A percentile compares a stretch with the other conserved stretches of the same genome.
Conservation (phyloP, 2,888 invertebrate genomes). For the Pedicia rivosa region DNA sequence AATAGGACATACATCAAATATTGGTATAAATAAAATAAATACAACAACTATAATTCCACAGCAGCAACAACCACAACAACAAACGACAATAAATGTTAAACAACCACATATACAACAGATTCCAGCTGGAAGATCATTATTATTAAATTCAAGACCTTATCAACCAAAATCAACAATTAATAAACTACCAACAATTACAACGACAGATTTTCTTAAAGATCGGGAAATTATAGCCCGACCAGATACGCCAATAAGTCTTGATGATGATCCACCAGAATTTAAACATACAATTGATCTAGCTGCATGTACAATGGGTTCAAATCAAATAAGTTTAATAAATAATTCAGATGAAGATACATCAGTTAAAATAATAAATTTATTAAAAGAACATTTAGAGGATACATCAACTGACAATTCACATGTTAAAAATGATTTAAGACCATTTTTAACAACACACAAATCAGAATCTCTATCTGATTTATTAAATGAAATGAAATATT, state of each 20-base stretch:
- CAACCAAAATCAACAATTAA: slow-evolving; percentile 13
- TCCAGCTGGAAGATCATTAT: slow-evolving; percentile 26
- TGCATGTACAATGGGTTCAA: slow-evolving; percentile 30
- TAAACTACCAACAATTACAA: slow-evolving; percentile 9
- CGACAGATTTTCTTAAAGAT: slow-evolving; percentile 16
- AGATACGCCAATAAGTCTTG: slow-evolving; percentile 25
- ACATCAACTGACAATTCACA: slow-evolving; percentile 16
- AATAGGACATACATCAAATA: slow-evolving; percentile 13
- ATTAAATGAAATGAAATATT: not conserved
- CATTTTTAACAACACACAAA: not conserved
- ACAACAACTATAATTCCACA: slow-evolving; percentile 9
- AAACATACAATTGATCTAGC: slow-evolving; percentile 26
- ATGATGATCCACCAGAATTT: slow-evolving; percentile 24
- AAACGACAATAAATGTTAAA: slow-evolving; percentile 6
- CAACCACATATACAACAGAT: slow-evolving; percentile 18
- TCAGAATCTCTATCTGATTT: not conserved
- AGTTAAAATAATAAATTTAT: slow-evolving; percentile 1
- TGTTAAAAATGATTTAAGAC: not conserved
- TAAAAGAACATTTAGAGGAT: slow-evolving; percentile 26
- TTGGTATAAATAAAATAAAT: slow-evolving; percentile 14
- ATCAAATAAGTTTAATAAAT: slow-evolving; percentile 24
- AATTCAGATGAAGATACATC: slow-evolving; percentile 1
- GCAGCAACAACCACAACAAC: slow-evolving; percentile 8
- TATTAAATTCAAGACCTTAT: slow-evolving; percentile 21
- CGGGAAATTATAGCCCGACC: slow-evolving; percentile 17